A percentile compares a stretch with the other conserved stretches of the same genome.
These are phyloP conservation scores for Chymomyza procnemis DNA, from an alignment of 2,888 invertebrate species.

Conservation along the genomic window DNA sequence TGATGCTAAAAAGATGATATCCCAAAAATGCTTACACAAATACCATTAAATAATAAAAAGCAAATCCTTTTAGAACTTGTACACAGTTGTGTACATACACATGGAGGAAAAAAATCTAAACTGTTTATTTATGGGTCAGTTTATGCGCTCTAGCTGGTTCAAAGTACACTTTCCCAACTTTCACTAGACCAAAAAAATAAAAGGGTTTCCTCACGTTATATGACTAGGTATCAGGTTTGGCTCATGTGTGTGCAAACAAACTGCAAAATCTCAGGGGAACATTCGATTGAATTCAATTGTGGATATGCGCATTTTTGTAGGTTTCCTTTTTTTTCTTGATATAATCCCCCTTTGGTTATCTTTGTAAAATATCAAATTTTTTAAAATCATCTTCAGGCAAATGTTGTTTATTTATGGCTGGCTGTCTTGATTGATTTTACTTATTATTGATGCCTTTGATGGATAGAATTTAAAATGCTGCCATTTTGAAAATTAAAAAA, in stretches of 20 bases:
- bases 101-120: constrained; percentile 43
- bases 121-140: constrained; percentile 73
- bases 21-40: constrained; percentile 42
- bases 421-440: constrained; percentile 65
- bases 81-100: constrained; percentile 3
- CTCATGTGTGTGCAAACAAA: constrained; percentile 59
- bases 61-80: neutral
- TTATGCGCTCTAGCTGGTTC: constrained; percentile 33
- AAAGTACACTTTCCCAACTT: constrained; percentile 52
- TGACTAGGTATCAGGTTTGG: constrained; percentile 15
- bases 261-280: constrained; percentile 65
- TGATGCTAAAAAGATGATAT: neutral
- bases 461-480: constrained; percentile 51
- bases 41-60: neutral
- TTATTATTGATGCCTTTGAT: constrained; percentile 54
- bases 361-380: constrained; percentile 66
- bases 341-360: constrained; percentile 59
- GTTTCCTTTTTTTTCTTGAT: constrained; percentile 14
- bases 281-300: constrained; percentile 68
- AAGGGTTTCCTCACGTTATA: constrained; percentile 54
- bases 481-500: constrained; percentile 67
- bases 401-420: constrained; percentile 65
- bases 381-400: constrained; percentile 61
- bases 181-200: constrained; percentile 29
- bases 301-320: constrained; percentile 61